Evolutionary conservation across 1,140 invertebrate species (phyloP).

Genomic region (Wiebesia pumilae): DNA sequence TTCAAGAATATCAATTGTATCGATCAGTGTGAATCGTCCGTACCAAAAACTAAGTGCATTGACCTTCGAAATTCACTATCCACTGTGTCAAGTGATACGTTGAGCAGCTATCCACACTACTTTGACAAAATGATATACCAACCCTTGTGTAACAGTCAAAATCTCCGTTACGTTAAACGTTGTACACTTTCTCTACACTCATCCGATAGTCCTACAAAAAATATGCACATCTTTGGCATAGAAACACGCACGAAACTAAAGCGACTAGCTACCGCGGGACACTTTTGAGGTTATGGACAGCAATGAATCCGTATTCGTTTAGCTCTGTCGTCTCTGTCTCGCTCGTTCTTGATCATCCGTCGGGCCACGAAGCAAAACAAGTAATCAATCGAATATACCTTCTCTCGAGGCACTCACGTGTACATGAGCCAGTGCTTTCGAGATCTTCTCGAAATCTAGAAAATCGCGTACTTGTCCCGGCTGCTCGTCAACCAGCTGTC

Average conservation of each 20-base stretch:
- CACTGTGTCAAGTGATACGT: background rate
- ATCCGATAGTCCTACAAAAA: background rate
- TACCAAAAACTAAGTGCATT: conserved; percentile 23
- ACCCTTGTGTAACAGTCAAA: background rate
- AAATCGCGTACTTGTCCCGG: background rate
- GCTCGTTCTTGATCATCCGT: background rate
- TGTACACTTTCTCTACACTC: background rate
- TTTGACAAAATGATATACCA: background rate
- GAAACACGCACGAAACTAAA: background rate
- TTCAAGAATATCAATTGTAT: no score
- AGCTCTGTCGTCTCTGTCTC: background rate
- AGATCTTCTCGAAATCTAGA: background rate
- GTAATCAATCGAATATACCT: background rate
- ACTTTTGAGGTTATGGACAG: conserved; percentile 15
- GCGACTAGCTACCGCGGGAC: background rate
- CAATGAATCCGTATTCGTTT: background rate
- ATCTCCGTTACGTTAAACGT: no score
- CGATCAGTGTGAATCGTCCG: background rate
- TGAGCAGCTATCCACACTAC: background rate
- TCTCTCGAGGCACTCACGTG: background rate
- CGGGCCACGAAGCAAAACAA: background rate
- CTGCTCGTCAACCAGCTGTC: background rate
- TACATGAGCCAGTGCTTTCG: background rate
- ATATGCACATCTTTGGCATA: background rate
- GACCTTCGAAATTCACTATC: background rate